Evolutionary conservation across 2,888 invertebrate genomes (phyloP), one percentile per base, ranked within the genome.

Genomic region (Limnephilus auricula): DNA sequence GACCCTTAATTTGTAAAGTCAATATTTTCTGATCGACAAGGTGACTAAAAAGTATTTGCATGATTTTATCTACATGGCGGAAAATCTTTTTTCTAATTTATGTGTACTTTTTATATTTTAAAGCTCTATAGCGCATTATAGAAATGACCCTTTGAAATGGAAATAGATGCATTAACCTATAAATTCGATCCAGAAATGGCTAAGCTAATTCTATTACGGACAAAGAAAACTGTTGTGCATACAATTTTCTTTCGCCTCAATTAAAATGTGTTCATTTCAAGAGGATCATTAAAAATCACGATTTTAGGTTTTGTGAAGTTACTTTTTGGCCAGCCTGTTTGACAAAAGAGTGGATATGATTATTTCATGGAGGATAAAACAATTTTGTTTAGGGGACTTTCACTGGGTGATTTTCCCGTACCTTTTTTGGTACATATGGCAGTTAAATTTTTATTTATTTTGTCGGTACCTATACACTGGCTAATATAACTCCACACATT

Each of bases 1-100:
- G 40, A 45, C 30, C 40, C 40, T 40, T 85, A 85, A 85, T 85
- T 85, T 85, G 40, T 85, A 85, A 85, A 85, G 45, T 15, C 30
- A 85, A 85, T 85, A 85, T 85, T 85, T 85, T 85, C 2, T 5
- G 40, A 40, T 40, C 40, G 2, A 84, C 84, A 18, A 18, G 6
- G 6, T 65, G 65, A 25, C n/a, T 65, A n/a, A 65, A 65, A 18
- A n/a, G 45, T 50, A 65, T 65, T 25, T 25, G 25, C n/a, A n/a
- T 65, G 25, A 25, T n/a, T 25, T 25, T 25, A 65, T 9, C 2
- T 65, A 9, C 6, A 9, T 6, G n/a, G 2, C 25, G 9, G 65
- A 25, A 45, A 15, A 45, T 45, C 13, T n/a, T 65, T 65, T 25
- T 65, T 65, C 25, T 65, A 2, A 25, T n/a, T n/a, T n/a, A n/a